Evolutionary conservation across 1,140 invertebrate species (phyloP).

Genomic region (Reticulitermes speratus): DNA sequence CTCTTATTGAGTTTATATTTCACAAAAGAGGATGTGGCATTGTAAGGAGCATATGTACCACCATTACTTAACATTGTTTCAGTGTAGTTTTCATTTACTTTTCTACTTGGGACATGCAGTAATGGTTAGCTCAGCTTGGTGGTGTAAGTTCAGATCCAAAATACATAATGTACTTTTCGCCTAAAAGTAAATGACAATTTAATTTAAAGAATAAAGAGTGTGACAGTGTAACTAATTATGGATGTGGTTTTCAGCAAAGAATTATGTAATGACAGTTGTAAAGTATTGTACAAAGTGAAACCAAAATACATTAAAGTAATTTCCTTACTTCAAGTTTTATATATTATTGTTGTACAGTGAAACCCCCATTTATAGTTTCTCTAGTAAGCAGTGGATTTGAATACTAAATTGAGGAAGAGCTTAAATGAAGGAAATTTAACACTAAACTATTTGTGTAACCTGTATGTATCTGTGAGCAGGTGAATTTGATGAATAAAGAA

Average conservation of each 20-base stretch:
- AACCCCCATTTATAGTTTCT: too few relatives aligned
- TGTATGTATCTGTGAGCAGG: too few relatives aligned
- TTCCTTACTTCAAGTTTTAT: not conserved
- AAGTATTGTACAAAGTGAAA: slow-evolving; percentile 4
- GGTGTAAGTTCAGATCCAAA: not conserved
- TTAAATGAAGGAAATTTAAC: too few relatives aligned
- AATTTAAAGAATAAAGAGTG: too few relatives aligned
- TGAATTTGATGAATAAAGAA: too few relatives aligned
- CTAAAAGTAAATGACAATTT: too few relatives aligned
- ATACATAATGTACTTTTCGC: too few relatives aligned
- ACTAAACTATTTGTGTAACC: too few relatives aligned
- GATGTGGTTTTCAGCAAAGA: not conserved
- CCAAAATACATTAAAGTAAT: not conserved
- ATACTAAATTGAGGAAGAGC: too few relatives aligned
- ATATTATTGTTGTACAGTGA: too few relatives aligned
- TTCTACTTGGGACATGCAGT: not conserved
- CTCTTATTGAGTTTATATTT: not conserved
- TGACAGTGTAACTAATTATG: not conserved
- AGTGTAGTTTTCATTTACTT: not conserved
- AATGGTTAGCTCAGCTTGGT: not conserved
- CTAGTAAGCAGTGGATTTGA: too few relatives aligned
- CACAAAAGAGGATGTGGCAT: too few relatives aligned
- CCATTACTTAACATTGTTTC: not conserved
- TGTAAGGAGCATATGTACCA: not conserved
- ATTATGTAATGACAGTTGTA: not conserved